Percentiles rank a stretch among this genome's conserved stretches.
These are phyloP conservation scores for Xenopus borealis DNA, from an alignment of 2,113 vertebrate species.

Conservation along the genomic window DNA sequence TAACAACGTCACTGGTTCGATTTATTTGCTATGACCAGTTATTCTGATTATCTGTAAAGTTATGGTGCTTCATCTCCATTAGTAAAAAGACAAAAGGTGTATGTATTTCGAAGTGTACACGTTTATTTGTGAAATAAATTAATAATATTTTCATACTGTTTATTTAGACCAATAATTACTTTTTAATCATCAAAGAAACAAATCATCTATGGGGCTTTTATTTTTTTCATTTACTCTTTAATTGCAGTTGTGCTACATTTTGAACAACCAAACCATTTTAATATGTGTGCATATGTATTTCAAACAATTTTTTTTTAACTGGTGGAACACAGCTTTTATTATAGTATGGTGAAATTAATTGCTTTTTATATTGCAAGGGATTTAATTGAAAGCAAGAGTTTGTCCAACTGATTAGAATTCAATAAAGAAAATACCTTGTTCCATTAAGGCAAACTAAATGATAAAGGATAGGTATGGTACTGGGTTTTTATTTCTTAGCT, in stretches of 20 bases:
- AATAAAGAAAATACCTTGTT: slow-evolving; percentile 28
- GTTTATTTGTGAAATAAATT: slow-evolving; percentile 41
- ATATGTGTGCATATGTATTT: slow-evolving; percentile 25
- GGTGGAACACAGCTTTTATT: slow-evolving; percentile 28
- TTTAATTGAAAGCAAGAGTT: slow-evolving; percentile 44
- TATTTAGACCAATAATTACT: slow-evolving; percentile 58
- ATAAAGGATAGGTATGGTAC: neutral
- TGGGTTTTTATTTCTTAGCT: neutral
- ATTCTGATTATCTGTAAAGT: slow-evolving; percentile 50
- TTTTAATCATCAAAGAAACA: slow-evolving; percentile 61
- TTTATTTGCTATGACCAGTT: slow-evolving; percentile 47
- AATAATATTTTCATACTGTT: slow-evolving; percentile 51
- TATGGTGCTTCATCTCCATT: slow-evolving; percentile 23
- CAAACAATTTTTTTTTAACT: slow-evolving; percentile 31
- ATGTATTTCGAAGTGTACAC: slow-evolving; percentile 34
- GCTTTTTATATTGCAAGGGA: slow-evolving; percentile 23
- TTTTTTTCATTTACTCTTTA: slow-evolving; percentile 52
- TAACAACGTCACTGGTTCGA: slow-evolving; percentile 49
- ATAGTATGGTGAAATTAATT: slow-evolving; percentile 29
- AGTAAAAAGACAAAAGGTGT: slow-evolving; percentile 41
- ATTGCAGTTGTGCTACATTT: slow-evolving; percentile 42
- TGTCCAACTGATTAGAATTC: slow-evolving; percentile 39
- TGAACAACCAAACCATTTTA: slow-evolving; percentile 47
- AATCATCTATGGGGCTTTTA: slow-evolving; percentile 49
- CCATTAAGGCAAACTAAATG: slow-evolving; percentile 2